Conservation (phyloP, 1,140 invertebrate genomes). For the Ceratina calcarata region DNA sequence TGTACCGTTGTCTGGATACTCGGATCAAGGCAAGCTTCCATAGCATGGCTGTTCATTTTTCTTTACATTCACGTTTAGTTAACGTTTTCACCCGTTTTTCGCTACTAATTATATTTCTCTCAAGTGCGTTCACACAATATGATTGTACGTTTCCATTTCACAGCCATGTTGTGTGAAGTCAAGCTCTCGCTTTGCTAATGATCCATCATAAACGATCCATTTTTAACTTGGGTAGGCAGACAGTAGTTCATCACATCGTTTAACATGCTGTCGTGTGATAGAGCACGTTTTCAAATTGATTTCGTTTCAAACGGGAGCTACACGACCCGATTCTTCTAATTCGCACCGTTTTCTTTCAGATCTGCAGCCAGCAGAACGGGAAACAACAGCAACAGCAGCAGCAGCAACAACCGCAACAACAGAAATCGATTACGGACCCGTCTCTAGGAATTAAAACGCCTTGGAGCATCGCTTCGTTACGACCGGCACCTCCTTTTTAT, state of each 20-base stretch:
- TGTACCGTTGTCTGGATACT: conserved; percentile 83
- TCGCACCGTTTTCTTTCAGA: conserved; percentile 43
- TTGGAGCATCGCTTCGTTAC: conserved; percentile 76
- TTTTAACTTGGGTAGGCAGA: background rate
- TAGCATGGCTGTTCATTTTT: conserved; percentile 78
- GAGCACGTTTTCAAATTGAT: background rate
- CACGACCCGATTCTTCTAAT: background rate
- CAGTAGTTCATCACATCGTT: background rate
- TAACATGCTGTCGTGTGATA: background rate
- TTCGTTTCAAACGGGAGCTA: background rate
- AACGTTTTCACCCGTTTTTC: conserved; percentile 57
- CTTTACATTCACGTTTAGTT: conserved; percentile 61
- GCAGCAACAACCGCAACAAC: conserved; percentile 35
- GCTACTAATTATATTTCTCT: conserved; percentile 69
- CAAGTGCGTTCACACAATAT: background rate
- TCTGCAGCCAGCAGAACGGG: conserved; percentile 69
- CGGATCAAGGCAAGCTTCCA: conserved; percentile 80
- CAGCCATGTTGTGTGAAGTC: conserved; percentile 81
- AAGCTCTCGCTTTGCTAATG: conserved; percentile 78
- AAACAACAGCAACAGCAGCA: conserved; percentile 59
- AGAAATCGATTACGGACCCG: conserved; percentile 65
- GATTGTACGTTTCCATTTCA: conserved; percentile 62
- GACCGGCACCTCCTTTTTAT: conserved; percentile 76
- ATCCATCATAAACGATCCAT: background rate
- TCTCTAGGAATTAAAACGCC: conserved; percentile 74